Evolutionary conservation across 2,113 vertebrate species (phyloP), one percentile per base, ranked within the genome.

Genomic region (Haliaeetus leucogaster): DNA sequence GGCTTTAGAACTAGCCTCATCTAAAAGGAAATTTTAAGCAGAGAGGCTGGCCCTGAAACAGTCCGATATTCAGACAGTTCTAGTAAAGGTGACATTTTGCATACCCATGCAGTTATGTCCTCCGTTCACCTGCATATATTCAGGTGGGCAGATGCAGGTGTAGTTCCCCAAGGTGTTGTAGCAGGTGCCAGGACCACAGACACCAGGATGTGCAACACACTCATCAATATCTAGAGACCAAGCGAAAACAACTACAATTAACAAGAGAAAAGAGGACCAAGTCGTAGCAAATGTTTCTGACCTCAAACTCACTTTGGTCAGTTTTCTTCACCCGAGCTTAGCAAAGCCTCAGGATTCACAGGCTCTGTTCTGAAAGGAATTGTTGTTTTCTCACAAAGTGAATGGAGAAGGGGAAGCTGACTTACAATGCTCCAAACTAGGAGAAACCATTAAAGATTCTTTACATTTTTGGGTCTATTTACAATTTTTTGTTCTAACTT

Each of bases 111-210:
- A 99, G 87, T 97, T 98, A 97, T 98, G 98, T 86, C 99, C 99
- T 82, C 99, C 97, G 0, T 98, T 99, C 87, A 98, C 98, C 68
- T 98, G 99, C 98, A 99, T 98, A 81, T 99, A 99, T 45, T 99
- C 99, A 63, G 98, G 98, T 36, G 98, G 98, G 76, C 99, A 99
- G 84, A 99, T 98, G 93, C 98, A 99, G 16, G 98, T 99, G 85
- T 99, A 99, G 93, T 99, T 99, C 29, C 98, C 99, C 93, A 99
- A 95, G 7, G 98, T 99, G 96, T 99, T 99, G 89, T 99, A 99
- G 95, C 99, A 99, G 59, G 98, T 99, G 9, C 98, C 98, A 62
- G 98, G 98, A 47, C 98, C 98, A 90, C 99, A 99, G 21, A 99
- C 98, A 55, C 98, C 98, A 80, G 98, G 98, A 86, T 98, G 98